Conservation (phyloP, 2,797 vertebrate species). For the Lepilemur septentrionalis region DNA sequence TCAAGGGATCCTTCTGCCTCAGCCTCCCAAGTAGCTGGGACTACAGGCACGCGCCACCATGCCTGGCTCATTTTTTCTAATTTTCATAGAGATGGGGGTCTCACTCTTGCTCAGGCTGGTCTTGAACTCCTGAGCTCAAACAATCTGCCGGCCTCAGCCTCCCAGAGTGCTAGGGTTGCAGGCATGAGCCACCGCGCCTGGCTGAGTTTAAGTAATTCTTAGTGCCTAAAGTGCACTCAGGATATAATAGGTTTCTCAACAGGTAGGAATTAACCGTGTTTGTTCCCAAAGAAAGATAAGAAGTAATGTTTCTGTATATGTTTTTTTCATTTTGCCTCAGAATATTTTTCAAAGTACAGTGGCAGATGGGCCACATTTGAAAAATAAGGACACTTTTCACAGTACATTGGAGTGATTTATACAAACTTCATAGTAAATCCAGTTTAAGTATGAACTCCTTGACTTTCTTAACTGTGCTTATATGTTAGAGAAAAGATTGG, state of each 20-base stretch:
- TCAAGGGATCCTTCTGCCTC: too few species aligned
- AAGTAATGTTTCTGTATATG: neutral
- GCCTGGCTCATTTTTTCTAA: too few species aligned
- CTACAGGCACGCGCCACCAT: too few species aligned
- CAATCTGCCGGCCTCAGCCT: too few species aligned
- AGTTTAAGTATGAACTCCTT: neutral
- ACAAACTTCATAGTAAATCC: neutral
- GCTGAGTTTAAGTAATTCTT: slow-evolving; percentile 1
- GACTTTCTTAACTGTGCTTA: neutral
- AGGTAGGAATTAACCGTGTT: neutral
- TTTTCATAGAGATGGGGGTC: too few species aligned
- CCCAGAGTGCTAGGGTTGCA: too few species aligned
- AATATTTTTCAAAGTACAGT: slow-evolving; percentile 6
- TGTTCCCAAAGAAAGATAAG: slow-evolving; percentile 14
- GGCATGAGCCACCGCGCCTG: too few species aligned
- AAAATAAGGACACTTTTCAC: slow-evolving; percentile 14
- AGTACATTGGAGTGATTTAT: neutral
- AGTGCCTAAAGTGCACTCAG: neutral
- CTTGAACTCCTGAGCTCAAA: too few species aligned
- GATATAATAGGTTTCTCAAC: neutral
- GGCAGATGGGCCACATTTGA: neutral
- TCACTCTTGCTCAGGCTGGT: too few species aligned
- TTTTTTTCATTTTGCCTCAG: neutral
- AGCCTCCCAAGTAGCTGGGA: too few species aligned
- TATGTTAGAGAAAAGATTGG: neutral